Evolutionary conservation across 2,888 invertebrate species (phyloP).

Genomic region (Athetis lepigone): DNA sequence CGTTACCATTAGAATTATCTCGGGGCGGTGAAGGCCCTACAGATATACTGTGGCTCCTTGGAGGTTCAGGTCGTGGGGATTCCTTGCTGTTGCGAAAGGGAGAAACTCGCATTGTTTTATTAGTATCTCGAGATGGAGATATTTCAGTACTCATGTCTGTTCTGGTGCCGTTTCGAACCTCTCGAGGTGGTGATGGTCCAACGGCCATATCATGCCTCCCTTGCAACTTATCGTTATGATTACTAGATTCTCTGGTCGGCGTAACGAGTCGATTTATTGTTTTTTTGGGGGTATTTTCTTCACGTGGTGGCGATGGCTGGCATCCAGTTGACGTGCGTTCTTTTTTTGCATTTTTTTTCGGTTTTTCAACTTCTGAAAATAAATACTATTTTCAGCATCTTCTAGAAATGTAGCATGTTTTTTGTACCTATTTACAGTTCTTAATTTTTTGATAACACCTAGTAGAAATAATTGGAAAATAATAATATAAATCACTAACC

Average conservation of each 20-base stretch:
- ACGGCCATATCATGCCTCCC: conserved; percentile 82
- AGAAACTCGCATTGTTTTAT: conserved; percentile 66
- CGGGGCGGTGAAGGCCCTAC: conserved; percentile 83
- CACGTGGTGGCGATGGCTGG: conserved; percentile 91
- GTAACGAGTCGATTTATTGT: conserved; percentile 77
- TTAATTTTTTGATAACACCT: not conserved
- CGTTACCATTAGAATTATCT: conserved; percentile 72
- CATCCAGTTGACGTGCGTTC: conserved; percentile 90
- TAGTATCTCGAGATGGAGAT: conserved; percentile 64
- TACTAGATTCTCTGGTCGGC: conserved; percentile 84
- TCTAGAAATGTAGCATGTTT: conserved; percentile 5
- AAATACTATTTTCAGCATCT: not conserved
- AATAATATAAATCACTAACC: conserved; percentile 87
- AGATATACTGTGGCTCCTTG: conserved; percentile 77
- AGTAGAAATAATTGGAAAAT: not conserved
- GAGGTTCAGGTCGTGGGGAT: conserved; percentile 52
- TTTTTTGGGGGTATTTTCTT: conserved; percentile 70
- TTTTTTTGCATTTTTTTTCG: conserved; percentile 75
- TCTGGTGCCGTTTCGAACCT: conserved; percentile 60
- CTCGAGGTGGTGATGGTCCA: conserved; percentile 84
- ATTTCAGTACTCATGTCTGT: conserved; percentile 59
- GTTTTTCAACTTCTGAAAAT: conserved; percentile 68
- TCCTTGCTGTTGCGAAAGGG: conserved; percentile 66
- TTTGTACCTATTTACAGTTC: not conserved
- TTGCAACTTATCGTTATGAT: conserved; percentile 56